Evolutionary conservation across 2,888 invertebrate genomes (phyloP).

Genomic region (Eulithis testata): DNA sequence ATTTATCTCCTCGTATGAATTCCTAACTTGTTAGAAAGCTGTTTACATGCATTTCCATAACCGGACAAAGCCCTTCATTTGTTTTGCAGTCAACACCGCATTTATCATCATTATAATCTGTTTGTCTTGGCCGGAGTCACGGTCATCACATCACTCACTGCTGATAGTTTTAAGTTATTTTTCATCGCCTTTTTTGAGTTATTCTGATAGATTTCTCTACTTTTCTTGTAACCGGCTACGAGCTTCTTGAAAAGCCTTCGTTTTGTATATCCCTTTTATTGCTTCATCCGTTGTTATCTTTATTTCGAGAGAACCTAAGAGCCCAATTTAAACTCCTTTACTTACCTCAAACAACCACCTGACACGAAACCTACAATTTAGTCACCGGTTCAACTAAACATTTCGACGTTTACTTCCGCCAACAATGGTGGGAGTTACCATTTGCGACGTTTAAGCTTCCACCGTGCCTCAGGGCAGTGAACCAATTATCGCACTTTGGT

Average conservation of each 20-base stretch:
- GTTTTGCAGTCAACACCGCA: slow-evolving; percentile 31
- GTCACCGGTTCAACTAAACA: slow-evolving; percentile 6
- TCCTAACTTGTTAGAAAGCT: slow-evolving; percentile 41
- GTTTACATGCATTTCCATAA: slow-evolving; percentile 36
- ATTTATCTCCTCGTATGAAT: slow-evolving; percentile 34
- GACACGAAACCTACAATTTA: slow-evolving; percentile 13
- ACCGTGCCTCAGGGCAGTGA: slow-evolving; percentile 21
- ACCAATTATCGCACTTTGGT: slow-evolving; percentile 33
- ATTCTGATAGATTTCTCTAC: not conserved
- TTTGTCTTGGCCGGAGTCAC: slow-evolving; percentile 32
- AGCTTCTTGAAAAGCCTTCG: too few relatives aligned
- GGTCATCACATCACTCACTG: slow-evolving; percentile 28
- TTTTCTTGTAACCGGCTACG: too few relatives aligned
- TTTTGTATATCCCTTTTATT: too few relatives aligned
- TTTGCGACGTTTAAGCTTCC: slow-evolving; percentile 26
- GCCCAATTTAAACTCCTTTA: not conserved
- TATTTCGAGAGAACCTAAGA: not conserved
- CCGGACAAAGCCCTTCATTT: slow-evolving; percentile 40
- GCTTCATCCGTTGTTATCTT: too few relatives aligned
- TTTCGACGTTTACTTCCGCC: slow-evolving; percentile 32
- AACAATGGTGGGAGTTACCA: slow-evolving; percentile 37
- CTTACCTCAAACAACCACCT: not conserved
- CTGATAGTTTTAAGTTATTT: slow-evolving; percentile 12
- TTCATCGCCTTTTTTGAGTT: not conserved
- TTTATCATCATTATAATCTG: slow-evolving; percentile 35